Base-by-base conservation (phyloP, 2,113 vertebrate species). In the Cebidichthys violaceus region DNA sequence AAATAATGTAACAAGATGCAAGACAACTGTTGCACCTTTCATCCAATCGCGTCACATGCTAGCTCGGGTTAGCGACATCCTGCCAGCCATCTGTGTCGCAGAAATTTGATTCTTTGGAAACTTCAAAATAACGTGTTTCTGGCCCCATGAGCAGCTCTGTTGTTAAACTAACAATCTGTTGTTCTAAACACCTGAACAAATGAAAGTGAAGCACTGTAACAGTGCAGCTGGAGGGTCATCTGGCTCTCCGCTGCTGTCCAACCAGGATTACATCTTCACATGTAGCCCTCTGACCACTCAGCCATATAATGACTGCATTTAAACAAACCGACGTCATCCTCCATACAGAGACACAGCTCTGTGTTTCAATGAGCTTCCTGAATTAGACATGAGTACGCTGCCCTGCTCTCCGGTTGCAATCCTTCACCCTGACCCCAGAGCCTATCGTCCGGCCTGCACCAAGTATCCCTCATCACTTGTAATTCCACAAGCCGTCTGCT, bases 251-350 rank as follows among this genome's bases (percentile, higher is more conserved):
- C 75, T 75, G 74, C 79, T 55, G 70, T 67, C 50, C 64, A 27
- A 43, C 61, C 74, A 45, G 74, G 83, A 90, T 86, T 86, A 79
- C 72, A 73, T 55, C 71, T 70, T 62, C 71, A 50, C 61, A 33
- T 6, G 33, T 33, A 33, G 60, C 59, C 59, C 64, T 82, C 82
- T 7, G 70, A 62, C 83, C 45, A 67, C 80, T 84, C 85, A 70
- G 15, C 64, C 69, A 0, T 57, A 11, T 45, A 80, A 74, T 73
- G 22, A 59, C 66, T 20, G 24, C 43, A 1, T 69, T 52, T 47
- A 8, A 22, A 67, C 41, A 72, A 31, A 50, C 62, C 52, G 72
- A 54, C 35, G 2, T 13, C 35, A 18, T 72, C 61, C 59, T 76
- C 64, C 33, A 33, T 20, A 22, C 22, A 0, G 6, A 82, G 74